Conservation (phyloP, 2,797 vertebrate genomes). For the Distichodus sexfasciatus region DNA sequence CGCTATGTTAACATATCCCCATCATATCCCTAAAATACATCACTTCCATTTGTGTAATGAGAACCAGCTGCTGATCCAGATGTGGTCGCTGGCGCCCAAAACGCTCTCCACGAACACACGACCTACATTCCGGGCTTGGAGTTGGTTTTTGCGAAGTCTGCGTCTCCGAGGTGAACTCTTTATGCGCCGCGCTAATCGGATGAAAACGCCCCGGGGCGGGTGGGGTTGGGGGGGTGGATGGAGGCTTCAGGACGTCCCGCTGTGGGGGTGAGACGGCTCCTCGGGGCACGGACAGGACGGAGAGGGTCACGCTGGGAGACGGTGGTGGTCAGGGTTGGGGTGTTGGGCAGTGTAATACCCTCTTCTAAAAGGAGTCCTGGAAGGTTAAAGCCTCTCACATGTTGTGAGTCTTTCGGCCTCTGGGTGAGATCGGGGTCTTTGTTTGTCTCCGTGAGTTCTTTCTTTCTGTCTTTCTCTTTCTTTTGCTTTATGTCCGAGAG, state of each 20-base stretch:
- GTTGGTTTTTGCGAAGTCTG: background rate
- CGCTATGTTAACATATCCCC: conserved; percentile 44
- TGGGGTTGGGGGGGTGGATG: no score
- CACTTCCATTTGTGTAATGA: conserved; percentile 44
- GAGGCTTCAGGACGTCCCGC: conserved; percentile 3
- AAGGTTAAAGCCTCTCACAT: no score
- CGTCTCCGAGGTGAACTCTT: conserved; percentile 6
- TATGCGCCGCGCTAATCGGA: conserved; percentile 17
- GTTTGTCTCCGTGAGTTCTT: no score
- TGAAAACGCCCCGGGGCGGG: conserved; percentile 13
- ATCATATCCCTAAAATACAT: conserved; percentile 46
- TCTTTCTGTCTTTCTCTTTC: no score
- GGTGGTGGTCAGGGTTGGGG: conserved; percentile 40
- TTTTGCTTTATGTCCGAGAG: no score
- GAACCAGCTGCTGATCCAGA: conserved; percentile 50
- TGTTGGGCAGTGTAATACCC: background rate
- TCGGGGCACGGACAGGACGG: background rate
- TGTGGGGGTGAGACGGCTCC: conserved; percentile 18
- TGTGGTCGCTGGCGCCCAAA: conserved; percentile 46
- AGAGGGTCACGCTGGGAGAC: conserved; percentile 38
- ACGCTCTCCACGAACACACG: conserved; percentile 26
- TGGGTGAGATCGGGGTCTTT: no score
- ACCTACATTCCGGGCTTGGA: conserved; percentile 37
- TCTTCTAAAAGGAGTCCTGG: no score
- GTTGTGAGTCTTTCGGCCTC: no score